Percentiles rank a stretch among this genome's conserved stretches.
Conservation (phyloP, 2,113 vertebrate genomes). For the Aramus guarauna region DNA sequence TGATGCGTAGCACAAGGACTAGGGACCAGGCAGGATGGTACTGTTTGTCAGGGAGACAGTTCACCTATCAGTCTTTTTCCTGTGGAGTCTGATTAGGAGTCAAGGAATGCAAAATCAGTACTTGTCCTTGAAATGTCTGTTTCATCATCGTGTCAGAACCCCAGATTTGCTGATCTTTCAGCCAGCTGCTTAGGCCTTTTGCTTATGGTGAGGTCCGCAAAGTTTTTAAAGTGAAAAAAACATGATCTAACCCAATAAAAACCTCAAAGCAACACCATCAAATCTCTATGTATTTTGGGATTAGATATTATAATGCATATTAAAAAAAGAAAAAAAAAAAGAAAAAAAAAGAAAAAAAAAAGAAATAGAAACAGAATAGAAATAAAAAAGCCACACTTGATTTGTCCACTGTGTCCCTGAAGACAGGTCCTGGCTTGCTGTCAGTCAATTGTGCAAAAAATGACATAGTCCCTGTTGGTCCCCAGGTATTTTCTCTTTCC, state of each 20-base stretch:
- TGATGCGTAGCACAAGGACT: too few species aligned
- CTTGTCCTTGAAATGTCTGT: background rate
- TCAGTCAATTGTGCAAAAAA: background rate
- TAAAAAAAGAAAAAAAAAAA: background rate
- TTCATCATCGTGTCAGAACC: background rate
- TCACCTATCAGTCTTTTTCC: background rate
- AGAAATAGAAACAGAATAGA: background rate
- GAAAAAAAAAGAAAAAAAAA: background rate
- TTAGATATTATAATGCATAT: background rate
- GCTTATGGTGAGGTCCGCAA: background rate
- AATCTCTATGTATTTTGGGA: background rate
- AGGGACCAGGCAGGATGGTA: accelerated
- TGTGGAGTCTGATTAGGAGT: background rate
- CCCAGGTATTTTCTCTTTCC: background rate
- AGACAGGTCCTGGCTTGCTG: background rate
- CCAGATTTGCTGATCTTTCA: background rate
- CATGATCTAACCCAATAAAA: background rate
- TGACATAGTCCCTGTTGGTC: background rate
- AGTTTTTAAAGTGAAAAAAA: background rate
- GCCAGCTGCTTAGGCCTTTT: background rate
- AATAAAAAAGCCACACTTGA: background rate
- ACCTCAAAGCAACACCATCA: background rate
- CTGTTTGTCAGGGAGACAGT: background rate
- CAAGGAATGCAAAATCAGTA: background rate
- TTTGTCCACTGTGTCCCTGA: background rate